These are phyloP conservation scores for Orthonyx spaldingii DNA, from an alignment of 2,113 vertebrate genomes.

Conservation along the genomic window DNA sequence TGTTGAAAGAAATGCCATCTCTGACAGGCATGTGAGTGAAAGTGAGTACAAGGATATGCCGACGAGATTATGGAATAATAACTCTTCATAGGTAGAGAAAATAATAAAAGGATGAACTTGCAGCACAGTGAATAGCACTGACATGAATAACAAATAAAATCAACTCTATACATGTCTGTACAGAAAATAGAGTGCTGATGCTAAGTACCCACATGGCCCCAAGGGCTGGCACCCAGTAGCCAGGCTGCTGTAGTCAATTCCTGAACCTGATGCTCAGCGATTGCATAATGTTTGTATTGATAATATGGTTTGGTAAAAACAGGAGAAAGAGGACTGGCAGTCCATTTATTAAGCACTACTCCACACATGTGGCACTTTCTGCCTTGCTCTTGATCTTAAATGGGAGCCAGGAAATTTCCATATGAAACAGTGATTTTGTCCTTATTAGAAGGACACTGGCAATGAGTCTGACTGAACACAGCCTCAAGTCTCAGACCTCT, in stretches of 20 bases:
- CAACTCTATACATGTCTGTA: neutral
- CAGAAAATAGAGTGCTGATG: neutral
- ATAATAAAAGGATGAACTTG: neutral
- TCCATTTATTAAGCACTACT: neutral
- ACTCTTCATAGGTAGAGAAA: neutral
- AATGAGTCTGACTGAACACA: neutral
- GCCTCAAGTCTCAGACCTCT: neutral
- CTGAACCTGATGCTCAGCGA: neutral
- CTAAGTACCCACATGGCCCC: neutral
- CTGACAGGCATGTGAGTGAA: neutral
- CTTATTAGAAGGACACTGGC: neutral
- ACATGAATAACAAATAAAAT: neutral
- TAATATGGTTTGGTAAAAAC: neutral
- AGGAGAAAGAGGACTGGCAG: neutral
- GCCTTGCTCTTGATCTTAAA: neutral
- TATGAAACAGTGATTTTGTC: neutral
- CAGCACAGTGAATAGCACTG: neutral
- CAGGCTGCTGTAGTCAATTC: neutral
- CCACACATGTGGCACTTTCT: neutral
- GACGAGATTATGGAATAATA: neutral
- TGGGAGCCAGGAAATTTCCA: neutral
- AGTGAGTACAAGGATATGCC: neutral
- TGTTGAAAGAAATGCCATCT: neutral
- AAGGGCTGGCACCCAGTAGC: neutral
- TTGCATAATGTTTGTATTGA: accelerated